These are phyloP conservation scores for Epinephelus moara DNA, from an alignment of 2,113 vertebrate species.

Conservation along the genomic window DNA sequence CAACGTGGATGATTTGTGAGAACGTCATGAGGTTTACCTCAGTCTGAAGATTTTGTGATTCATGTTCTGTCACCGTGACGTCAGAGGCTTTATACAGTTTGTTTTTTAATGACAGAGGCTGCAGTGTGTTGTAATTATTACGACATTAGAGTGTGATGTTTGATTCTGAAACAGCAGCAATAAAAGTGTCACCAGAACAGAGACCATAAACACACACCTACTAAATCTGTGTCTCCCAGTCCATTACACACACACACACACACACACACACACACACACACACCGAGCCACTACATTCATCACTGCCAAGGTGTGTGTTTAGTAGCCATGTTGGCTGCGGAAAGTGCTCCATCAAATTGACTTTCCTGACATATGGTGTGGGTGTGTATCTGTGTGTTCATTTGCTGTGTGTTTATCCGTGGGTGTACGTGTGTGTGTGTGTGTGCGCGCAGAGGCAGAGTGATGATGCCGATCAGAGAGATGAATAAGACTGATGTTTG, in stretches of 20 bases:
- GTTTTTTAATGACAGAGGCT: no score
- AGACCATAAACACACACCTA: constrained; percentile 13
- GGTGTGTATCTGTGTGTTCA: constrained; percentile 47
- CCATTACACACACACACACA: not conserved
- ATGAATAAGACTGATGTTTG: constrained; percentile 48
- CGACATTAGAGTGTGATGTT: not conserved
- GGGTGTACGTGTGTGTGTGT: constrained; percentile 23
- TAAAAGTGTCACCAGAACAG: constrained; percentile 19
- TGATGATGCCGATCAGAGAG: constrained; percentile 48
- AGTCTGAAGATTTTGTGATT: no score
- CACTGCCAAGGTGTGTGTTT: constrained; percentile 67
- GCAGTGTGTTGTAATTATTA: not conserved
- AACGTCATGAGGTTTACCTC: no score
- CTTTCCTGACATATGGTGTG: constrained; percentile 58
- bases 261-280: constrained; percentile 23
- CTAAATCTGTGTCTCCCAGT: constrained; percentile 23
- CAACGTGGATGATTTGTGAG: no score
- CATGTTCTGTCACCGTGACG: no score
- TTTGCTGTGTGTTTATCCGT: constrained; percentile 41
- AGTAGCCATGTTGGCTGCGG: constrained; percentile 46
- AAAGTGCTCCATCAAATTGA: constrained; percentile 68
- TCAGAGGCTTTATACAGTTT: no score
- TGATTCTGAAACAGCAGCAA: not conserved
- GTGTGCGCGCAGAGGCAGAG: constrained; percentile 17
- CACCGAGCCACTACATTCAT: constrained; percentile 53